Base-by-base conservation (phyloP, 2,888 invertebrate species). In the Trissolcus brochymenae region DNA sequence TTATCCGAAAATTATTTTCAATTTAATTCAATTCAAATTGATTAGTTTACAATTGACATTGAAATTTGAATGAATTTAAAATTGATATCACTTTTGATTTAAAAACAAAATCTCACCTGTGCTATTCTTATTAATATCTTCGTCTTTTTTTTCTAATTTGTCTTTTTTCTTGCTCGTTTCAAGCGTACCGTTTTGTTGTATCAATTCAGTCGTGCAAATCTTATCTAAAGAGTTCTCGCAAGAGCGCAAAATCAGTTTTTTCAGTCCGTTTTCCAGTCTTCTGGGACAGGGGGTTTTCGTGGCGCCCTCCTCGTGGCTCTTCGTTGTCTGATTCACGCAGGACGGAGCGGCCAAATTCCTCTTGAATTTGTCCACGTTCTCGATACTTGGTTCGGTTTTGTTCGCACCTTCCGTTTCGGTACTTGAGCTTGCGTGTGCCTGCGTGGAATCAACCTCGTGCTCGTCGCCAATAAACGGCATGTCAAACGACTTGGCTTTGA, bases 381-480 rank as follows among this genome's bases (percentile, higher is more conserved):
- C 88, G 49, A 88, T 88, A 0, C 87, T 87, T 0, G 85, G 82
- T 68, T 87, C 86, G 50, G 66, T 80, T 54, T 85, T 86, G 19
- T 88, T 87, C 0, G 67, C 21, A 2, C 54, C 25, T 73, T 81
- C 65, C 19, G 6, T 40, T 3, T 61, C 56, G 1, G 9, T n/a
- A n/a, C 0, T 43, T 1, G 21, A 11, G 11, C 35, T 35, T 9
- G 35, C 35, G 35, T 35, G 35, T 11, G 60, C 4, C 13, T 55
- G 6, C 11, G 61, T 35, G 9, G 82, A 68, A 6, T 81, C 80
- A 35, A 81, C 61, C 3, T 82, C 81, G 4, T 86, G 84, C n/a
- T 87, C 88, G n/a, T 88, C 88, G 16, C 88, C 87, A 53, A 88
- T 87, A 29, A 81, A 84, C 4, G 88, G 88, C 88, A 88, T 88